phyloP scores from a whole-genome alignment of 1,140 invertebrate species.

The Drosophila malerkotliana region DNA sequence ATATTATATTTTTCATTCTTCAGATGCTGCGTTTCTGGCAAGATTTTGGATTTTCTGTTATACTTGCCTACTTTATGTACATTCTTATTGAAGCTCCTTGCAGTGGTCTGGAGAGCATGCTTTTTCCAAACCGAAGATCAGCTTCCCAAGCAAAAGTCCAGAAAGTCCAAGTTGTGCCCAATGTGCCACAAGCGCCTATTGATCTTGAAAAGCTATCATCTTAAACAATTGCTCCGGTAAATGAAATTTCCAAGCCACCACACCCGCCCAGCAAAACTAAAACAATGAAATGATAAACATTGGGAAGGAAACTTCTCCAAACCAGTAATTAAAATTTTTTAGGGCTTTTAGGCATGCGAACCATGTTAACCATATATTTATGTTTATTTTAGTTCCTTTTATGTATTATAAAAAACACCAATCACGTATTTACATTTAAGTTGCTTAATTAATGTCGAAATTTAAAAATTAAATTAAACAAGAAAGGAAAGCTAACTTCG shows the following conservation, averaged over 20 bases:
- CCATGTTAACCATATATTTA: constrained; percentile 17
- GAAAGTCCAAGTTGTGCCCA: neutral
- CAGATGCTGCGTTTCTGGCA: constrained; percentile 58
- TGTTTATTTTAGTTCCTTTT: neutral
- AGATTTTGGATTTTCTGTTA: constrained; percentile 51
- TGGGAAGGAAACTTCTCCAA: neutral
- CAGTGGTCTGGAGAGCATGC: constrained; percentile 33
- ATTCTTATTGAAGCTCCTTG: constrained; percentile 55
- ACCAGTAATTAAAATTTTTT: neutral
- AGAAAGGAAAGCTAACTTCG: too few species aligned
- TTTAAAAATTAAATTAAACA: too few species aligned
- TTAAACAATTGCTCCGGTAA: constrained; percentile 3
- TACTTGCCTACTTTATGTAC: constrained; percentile 47
- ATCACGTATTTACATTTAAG: neutral
- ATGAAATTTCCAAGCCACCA: too few species aligned
- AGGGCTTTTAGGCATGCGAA: too few species aligned
- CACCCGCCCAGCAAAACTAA: neutral
- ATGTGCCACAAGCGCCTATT: neutral
- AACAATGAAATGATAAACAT: neutral
- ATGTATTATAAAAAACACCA: neutral
- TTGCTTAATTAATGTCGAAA: too few species aligned
- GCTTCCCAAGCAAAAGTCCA: constrained; percentile 17
- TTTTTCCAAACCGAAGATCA: constrained; percentile 40
- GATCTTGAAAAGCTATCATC: constrained; percentile 26
- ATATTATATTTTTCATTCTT: neutral